phyloP scores from a whole-genome alignment of 2,113 vertebrate species.

The Riparia riparia region DNA sequence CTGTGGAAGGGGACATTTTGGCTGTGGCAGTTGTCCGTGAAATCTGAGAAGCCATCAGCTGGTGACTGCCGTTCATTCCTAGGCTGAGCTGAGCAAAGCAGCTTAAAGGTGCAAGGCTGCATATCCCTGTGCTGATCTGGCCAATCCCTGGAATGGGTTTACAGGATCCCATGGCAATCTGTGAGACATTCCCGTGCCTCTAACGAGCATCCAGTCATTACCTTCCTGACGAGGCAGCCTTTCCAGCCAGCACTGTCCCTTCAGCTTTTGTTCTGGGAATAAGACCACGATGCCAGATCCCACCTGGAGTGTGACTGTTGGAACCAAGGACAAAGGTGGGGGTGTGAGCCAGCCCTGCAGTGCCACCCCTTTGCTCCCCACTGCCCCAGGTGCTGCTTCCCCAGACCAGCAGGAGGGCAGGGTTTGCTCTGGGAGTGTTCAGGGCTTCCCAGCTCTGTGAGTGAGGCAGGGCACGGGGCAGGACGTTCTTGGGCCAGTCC shows the following conservation, averaged over 20 bases:
- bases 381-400: accelerated
- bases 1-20: accelerated
- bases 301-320: neutral
- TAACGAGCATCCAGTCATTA: neutral
- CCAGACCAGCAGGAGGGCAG: accelerated
- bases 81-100: neutral
- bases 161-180: neutral
- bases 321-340: neutral
- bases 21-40: neutral
- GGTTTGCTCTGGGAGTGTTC: accelerated
- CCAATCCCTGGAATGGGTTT: neutral
- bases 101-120: slow-evolving; percentile 21
- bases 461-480: accelerated
- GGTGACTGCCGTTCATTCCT: neutral
- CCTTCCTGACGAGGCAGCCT: neutral
- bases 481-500: neutral
- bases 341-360: accelerated
- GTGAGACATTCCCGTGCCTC: neutral
- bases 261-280: neutral
- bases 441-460: neutral
- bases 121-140: neutral
- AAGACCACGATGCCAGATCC: accelerated
- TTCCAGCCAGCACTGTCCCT: neutral
- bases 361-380: neutral
- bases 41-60: neutral